phyloP scores from a whole-genome alignment of 2,888 invertebrate species.

The Phasia obesa region DNA sequence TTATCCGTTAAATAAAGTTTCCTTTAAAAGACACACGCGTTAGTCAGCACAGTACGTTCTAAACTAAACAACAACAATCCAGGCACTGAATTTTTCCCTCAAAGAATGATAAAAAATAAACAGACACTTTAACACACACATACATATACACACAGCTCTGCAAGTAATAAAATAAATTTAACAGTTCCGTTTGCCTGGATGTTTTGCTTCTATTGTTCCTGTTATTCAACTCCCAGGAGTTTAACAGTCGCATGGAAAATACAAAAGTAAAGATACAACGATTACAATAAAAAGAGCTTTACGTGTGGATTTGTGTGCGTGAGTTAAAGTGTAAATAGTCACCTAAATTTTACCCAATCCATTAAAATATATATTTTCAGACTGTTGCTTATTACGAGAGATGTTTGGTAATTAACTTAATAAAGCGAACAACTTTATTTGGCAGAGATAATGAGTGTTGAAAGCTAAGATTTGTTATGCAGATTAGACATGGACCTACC shows the following conservation, averaged over 20 bases:
- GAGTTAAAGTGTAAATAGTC: constrained; percentile 3
- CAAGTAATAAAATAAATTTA: constrained; percentile 36
- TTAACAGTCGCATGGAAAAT: constrained; percentile 47
- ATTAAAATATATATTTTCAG: constrained; percentile 11
- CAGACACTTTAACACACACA: background rate
- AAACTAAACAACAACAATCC: constrained; percentile 81
- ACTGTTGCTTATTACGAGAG: constrained; percentile 57
- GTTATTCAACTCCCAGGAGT: constrained; percentile 62
- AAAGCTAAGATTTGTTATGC: no score
- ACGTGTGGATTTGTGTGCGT: constrained; percentile 9
- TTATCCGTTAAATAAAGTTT: constrained; percentile 39
- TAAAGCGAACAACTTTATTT: background rate
- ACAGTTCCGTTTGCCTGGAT: constrained; percentile 71
- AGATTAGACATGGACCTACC: no score
- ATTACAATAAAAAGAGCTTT: constrained; percentile 58
- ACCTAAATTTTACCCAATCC: constrained; percentile 7
- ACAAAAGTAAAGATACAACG: constrained; percentile 33
- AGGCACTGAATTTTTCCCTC: constrained; percentile 78
- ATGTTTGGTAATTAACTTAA: background rate
- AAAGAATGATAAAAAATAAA: constrained; percentile 30
- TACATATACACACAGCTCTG: constrained; percentile 32
- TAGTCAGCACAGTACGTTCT: constrained; percentile 73
- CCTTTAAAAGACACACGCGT: constrained; percentile 60
- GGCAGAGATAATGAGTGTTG: no score
- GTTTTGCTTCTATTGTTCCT: constrained; percentile 54